Percentiles rank a stretch among this genome's conserved stretches.
Evolutionary conservation across 1,140 invertebrate species (phyloP).

Genomic region (Anastrepha obliqua): DNA sequence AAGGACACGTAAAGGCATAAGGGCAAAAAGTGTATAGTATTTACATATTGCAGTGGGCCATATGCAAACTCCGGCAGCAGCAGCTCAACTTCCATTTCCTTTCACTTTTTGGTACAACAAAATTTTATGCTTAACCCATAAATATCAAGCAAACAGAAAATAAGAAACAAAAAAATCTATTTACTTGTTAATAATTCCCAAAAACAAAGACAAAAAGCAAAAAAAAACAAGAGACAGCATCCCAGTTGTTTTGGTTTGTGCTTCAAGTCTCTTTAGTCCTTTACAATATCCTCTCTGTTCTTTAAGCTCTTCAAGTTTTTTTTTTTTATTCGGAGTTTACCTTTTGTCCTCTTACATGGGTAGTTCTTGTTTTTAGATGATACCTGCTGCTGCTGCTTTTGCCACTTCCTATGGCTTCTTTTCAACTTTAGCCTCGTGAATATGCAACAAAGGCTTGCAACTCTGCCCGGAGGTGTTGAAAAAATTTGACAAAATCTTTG

Average conservation of each 20-base stretch:
- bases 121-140: neutral
- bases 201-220: no score
- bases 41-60: neutral
- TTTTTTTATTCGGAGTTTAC: no score
- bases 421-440: neutral
- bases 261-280: no score
- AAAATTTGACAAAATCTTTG: neutral
- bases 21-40: neutral
- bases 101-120: constrained; percentile 37
- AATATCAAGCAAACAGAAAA: neutral
- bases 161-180: neutral
- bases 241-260: no score
- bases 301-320: no score
- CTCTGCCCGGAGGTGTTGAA: no score
- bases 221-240: no score
- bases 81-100: constrained; percentile 27
- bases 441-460: neutral
- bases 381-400: neutral
- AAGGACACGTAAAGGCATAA: neutral
- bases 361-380: neutral
- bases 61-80: neutral
- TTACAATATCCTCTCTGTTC: no score
- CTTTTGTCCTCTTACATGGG: no score
- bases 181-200: no score
- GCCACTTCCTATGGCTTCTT: neutral